phyloP scores from a whole-genome alignment of 1,140 invertebrate species.

The Lordiphosa mommai region DNA sequence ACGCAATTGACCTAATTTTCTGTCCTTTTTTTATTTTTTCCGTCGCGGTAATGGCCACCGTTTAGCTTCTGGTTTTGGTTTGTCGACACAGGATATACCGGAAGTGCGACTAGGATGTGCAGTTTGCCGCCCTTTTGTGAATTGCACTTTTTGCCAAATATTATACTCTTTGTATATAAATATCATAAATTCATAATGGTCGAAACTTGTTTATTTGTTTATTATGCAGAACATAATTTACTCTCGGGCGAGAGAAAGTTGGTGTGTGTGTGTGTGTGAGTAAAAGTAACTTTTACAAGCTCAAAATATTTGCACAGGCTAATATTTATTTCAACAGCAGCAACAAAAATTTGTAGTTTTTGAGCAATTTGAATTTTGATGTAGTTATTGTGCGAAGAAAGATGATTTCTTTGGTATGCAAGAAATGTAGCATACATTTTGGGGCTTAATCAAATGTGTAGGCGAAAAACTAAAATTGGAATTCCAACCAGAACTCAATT shows the following conservation, averaged over 20 bases:
- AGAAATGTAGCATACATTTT: neutral
- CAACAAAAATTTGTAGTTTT: slow-evolving; percentile 21
- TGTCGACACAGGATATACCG: slow-evolving; percentile 31
- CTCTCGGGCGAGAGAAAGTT: slow-evolving; percentile 26
- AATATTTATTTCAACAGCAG: slow-evolving; percentile 28
- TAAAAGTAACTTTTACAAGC: slow-evolving; percentile 21
- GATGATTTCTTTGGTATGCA: too few relatives aligned
- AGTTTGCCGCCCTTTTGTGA: slow-evolving; percentile 31
- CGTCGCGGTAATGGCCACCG: slow-evolving; percentile 43
- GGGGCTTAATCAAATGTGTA: too few relatives aligned
- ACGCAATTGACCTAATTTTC: slow-evolving; percentile 63
- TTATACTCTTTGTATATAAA: slow-evolving; percentile 22
- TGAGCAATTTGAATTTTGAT: neutral
- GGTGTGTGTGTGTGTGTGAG: neutral
- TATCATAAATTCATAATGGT: slow-evolving; percentile 10
- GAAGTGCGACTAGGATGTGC: slow-evolving; percentile 33
- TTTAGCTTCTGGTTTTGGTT: slow-evolving; percentile 38
- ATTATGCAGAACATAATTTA: slow-evolving; percentile 38
- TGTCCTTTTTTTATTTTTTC: slow-evolving; percentile 18
- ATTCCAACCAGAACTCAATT: too few relatives aligned
- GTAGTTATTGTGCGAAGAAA: neutral
- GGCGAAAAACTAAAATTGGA: too few relatives aligned
- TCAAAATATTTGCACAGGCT: slow-evolving; percentile 17
- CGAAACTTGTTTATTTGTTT: slow-evolving; percentile 12
- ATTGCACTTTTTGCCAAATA: slow-evolving; percentile 37